These are phyloP conservation scores for Muraenolepis orangiensis DNA, from an alignment of 2,797 vertebrate genomes.

Conservation along the genomic window DNA sequence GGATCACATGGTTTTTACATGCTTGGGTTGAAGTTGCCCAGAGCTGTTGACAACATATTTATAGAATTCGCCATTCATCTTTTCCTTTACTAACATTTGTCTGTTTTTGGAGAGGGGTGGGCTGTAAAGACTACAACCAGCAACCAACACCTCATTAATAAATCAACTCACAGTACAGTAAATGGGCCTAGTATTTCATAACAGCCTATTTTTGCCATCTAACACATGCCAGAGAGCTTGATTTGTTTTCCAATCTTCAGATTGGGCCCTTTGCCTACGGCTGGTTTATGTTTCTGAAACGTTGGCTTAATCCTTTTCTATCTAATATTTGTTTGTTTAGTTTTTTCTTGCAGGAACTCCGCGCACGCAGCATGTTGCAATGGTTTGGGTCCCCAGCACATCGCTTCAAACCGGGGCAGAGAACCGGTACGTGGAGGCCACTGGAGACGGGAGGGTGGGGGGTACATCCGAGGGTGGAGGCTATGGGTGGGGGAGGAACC, in stretches of 20 bases:
- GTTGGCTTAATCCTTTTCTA: background rate
- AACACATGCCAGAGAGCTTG: background rate
- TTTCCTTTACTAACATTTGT: background rate
- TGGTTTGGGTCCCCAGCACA: conserved; percentile 11
- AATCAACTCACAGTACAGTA: background rate
- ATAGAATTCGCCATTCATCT: background rate
- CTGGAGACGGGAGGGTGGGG: background rate
- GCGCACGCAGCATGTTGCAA: conserved; percentile 5
- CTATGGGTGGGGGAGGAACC: no score
- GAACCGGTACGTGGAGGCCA: background rate
- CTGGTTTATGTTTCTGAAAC: conserved; percentile 13
- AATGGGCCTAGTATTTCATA: conserved; percentile 6
- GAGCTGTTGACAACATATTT: background rate
- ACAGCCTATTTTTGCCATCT: background rate
- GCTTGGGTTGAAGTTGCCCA: conserved; percentile 2
- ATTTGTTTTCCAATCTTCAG: conserved; percentile 1
- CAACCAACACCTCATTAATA: conserved; percentile 12
- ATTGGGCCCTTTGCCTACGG: background rate
- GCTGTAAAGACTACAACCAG: background rate
- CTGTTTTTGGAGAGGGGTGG: background rate
- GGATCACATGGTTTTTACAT: background rate
- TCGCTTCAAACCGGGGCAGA: background rate
- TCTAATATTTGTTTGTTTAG: background rate
- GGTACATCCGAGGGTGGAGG: background rate
- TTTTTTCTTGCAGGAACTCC: background rate